These are phyloP conservation scores for Ptychochromis oligacanthus DNA, from an alignment of 2,113 vertebrate species.

Conservation along the genomic window DNA sequence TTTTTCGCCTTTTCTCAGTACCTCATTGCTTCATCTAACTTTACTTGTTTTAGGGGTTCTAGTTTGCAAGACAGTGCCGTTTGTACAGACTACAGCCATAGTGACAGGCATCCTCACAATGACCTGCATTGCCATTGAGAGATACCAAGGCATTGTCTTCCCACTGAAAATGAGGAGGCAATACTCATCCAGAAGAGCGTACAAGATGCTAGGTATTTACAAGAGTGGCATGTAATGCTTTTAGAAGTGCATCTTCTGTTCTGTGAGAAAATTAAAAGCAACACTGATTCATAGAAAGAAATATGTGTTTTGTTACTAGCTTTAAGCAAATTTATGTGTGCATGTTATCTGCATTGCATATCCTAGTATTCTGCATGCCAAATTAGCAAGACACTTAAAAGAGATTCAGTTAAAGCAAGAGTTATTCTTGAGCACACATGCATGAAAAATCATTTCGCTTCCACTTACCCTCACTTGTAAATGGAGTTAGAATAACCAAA, in stretches of 20 bases:
- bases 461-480: not conserved
- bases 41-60: constrained; percentile 77
- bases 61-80: constrained; percentile 85
- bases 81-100: constrained; percentile 85
- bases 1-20: not conserved
- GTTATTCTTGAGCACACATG: not conserved
- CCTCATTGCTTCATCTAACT: not conserved
- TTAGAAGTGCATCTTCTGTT: not conserved
- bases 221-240: not conserved
- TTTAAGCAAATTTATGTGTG: not conserved
- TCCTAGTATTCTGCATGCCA: not conserved
- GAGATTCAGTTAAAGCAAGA: not conserved
- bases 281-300: not conserved
- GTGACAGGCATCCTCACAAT: constrained; percentile 86
- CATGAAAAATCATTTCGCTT: not conserved
- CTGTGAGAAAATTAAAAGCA: not conserved
- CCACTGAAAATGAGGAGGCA: constrained; percentile 84
- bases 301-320: not conserved
- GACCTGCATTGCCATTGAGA: constrained; percentile 86
- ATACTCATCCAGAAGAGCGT: constrained; percentile 81
- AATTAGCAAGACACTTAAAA: not conserved
- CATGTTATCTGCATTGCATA: not conserved
- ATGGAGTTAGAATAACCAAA: not conserved
- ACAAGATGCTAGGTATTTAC: constrained; percentile 81
- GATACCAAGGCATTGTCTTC: constrained; percentile 86